Evolutionary conservation across 64 coral and sea anemone genomes (phyloP).

Genomic region (Orbicella faveolata): DNA sequence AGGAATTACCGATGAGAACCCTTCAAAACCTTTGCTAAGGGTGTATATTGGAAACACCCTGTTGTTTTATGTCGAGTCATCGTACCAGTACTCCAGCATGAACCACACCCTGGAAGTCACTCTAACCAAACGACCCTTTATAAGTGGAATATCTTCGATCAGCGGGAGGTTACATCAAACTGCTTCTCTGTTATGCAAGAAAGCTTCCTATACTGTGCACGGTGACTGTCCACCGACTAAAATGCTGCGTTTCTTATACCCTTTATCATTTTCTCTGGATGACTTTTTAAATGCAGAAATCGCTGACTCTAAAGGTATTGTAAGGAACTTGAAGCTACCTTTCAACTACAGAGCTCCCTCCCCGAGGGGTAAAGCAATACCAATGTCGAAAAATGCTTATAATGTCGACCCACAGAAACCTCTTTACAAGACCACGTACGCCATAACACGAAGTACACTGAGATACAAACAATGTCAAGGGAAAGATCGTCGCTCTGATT

Average conservation of each 20-base stretch:
- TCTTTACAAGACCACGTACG: slow-evolving; percentile 79
- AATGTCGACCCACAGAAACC: slow-evolving; percentile 88
- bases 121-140: slow-evolving; percentile 65
- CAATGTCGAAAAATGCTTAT: slow-evolving; percentile 84
- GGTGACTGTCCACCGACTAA: slow-evolving; percentile 87
- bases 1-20: slow-evolving; percentile 1
- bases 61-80: slow-evolving; percentile 57
- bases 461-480: slow-evolving; percentile 91
- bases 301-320: slow-evolving; percentile 63
- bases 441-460: slow-evolving; percentile 67
- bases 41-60: slow-evolving; percentile 67
- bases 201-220: slow-evolving; percentile 70
- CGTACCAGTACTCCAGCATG: slow-evolving; percentile 28
- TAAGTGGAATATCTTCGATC: slow-evolving; percentile 70
- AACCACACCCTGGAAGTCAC: slow-evolving; percentile 61
- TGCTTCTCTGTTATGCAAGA: slow-evolving; percentile 68
- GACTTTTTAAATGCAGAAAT: slow-evolving; percentile 40
- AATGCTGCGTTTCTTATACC: slow-evolving; percentile 77
- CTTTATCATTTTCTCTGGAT: slow-evolving; percentile 48
- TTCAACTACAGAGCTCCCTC: slow-evolving; percentile 96
- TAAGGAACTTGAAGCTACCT: slow-evolving; percentile 69
- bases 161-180: slow-evolving; percentile 67
- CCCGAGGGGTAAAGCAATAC: slow-evolving; percentile 88
- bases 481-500: slow-evolving; percentile 58
- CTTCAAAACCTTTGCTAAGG: slow-evolving; percentile 27